Evolutionary conservation across 2,888 invertebrate genomes (phyloP).

Genomic region (Helicoverpa assulta): DNA sequence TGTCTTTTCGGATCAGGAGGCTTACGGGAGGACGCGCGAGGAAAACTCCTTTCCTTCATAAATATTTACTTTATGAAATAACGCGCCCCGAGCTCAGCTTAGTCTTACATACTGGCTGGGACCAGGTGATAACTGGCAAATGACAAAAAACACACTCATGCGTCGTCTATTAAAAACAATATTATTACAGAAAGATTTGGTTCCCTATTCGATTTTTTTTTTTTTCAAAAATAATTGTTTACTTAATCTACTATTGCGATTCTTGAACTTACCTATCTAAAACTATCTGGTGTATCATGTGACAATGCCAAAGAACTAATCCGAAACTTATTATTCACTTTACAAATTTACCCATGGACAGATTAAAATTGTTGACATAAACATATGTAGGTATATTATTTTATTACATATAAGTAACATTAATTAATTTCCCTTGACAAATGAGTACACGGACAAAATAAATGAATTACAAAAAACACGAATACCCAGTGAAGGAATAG

Average conservation of each 20-base stretch:
- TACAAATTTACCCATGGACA: too few species aligned
- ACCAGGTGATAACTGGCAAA: constrained; percentile 84
- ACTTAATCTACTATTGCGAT: too few species aligned
- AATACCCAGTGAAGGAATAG: constrained; percentile 18
- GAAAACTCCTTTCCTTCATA: constrained; percentile 87
- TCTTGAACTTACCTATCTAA: too few species aligned
- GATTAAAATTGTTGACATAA: too few species aligned
- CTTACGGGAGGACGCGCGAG: constrained; percentile 84
- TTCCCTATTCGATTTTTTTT: not conserved
- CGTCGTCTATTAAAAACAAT: constrained; percentile 50
- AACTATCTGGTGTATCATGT: too few species aligned
- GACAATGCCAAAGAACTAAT: too few species aligned
- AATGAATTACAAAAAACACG: not conserved
- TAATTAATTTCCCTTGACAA: not conserved
- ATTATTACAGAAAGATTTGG: constrained; percentile 27
- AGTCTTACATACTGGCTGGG: constrained; percentile 80
- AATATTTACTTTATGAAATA: constrained; percentile 90
- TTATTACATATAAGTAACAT: too few species aligned
- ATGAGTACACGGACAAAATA: not conserved
- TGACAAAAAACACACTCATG: constrained; percentile 71
- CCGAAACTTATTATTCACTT: too few species aligned
- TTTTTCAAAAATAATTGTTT: not conserved
- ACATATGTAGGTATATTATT: too few species aligned
- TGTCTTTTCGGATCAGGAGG: constrained; percentile 88
- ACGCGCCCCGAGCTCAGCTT: constrained; percentile 83